Evolutionary conservation across 2,888 invertebrate genomes (phyloP), one percentile per base, ranked within the genome.

Genomic region (Pachycephus smyrnensis): DNA sequence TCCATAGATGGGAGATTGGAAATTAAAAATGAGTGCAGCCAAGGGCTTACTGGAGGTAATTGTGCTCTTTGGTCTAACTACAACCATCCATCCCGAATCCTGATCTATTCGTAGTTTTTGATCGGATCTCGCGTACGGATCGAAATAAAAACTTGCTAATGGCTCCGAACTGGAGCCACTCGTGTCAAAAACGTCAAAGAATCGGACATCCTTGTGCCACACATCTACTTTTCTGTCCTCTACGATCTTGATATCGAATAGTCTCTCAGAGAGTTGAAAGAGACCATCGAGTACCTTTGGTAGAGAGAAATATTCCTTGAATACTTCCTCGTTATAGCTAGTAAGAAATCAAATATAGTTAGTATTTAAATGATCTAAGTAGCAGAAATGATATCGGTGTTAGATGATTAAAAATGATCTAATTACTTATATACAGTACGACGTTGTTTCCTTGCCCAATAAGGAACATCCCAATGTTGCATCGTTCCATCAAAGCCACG

Each of bases 131-230:
- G 94, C 94, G 88, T 95, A 98, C 0, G 96, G 96, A 91, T 98
- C 98, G 0, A 98, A 92, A 89, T 96, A 98, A 89, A 98, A 97
- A 11, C 96, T 96, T n/a, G 95, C 96, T 3, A 97, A 92, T 0
- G 96, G 96, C 84, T 89, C 93, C 74, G 92, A 93, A 80, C 93
- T 93, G 0, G 89, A 87, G 68, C 81, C 76, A 11, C 94, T 93
- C 23, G 93, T 92, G 87, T 98, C 97, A 86, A 94, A 95, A 12
- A 98, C 93, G 87, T 97, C 95, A 90, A 94, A 98, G 89, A 95
- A 97, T 86, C 95, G 94, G 0, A 98, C 98, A 89, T 97, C 96
- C 80, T 95, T 94, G 88, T 98, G 96, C 98, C 98, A 98, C 0
- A 95, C 94, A 76, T 96, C 94, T 0, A 95, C 94, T 81, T 93